Percentiles rank a stretch among this genome's conserved stretches.
Evolutionary conservation across 2,888 invertebrate species (phyloP).

Genomic region (Andricus quercusramuli): DNA sequence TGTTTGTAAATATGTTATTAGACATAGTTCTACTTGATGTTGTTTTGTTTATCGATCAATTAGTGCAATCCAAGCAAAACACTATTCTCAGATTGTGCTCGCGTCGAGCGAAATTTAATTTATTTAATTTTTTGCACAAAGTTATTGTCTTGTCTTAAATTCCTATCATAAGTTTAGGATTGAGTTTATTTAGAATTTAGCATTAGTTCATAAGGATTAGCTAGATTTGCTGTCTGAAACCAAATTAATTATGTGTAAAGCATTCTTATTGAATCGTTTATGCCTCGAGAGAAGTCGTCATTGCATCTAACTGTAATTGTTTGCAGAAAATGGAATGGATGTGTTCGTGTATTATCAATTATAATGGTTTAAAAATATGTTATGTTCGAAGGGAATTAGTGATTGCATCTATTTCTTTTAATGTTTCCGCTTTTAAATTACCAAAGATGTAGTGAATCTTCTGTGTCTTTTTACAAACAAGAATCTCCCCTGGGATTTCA

Average conservation of each 20-base stretch:
- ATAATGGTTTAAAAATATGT: neutral
- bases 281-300: neutral
- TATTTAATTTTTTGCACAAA: neutral
- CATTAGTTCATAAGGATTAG: neutral
- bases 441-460: neutral
- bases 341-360: neutral
- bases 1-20: constrained; percentile 14
- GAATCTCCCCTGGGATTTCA: neutral
- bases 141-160: neutral
- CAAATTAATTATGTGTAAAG: neutral
- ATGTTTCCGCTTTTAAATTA: neutral
- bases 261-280: neutral
- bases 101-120: neutral
- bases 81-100: neutral
- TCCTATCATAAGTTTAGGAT: neutral
- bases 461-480: neutral
- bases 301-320: neutral
- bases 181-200: neutral
- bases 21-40: neutral
- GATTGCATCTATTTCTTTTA: neutral
- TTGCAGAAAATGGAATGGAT: neutral
- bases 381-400: neutral
- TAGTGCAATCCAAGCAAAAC: neutral
- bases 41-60: neutral
- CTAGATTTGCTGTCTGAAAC: neutral